phyloP scores from a whole-genome alignment of 2,888 invertebrate species.

The Lasioglossum vierecki region DNA sequence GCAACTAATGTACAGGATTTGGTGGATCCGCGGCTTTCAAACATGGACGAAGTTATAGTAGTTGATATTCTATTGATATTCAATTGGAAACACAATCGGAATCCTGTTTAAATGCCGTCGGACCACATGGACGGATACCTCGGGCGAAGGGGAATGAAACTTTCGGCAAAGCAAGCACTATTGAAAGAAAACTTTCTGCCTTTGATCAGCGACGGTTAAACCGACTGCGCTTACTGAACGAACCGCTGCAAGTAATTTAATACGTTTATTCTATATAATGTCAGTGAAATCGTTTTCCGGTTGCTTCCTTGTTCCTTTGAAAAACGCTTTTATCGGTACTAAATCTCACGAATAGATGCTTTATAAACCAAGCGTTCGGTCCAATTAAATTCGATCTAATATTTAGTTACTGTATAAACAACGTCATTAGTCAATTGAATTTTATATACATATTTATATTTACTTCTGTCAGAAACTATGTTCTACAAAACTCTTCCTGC shows the following conservation, averaged over 20 bases:
- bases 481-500: background rate
- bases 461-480: background rate
- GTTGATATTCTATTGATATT: constrained; percentile 49
- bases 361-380: background rate
- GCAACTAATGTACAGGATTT: background rate
- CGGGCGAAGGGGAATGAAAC: constrained; percentile 35
- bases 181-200: constrained; percentile 54
- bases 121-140: constrained; percentile 30
- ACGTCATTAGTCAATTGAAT: background rate
- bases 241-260: constrained; percentile 35
- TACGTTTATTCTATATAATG: background rate
- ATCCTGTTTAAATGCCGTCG: constrained; percentile 47
- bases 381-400: background rate
- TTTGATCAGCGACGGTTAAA: constrained; percentile 40
- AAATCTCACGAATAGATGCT: background rate
- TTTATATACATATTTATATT: background rate
- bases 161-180: constrained; percentile 20
- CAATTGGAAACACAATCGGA: constrained; percentile 50
- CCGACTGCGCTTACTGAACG: constrained; percentile 4
- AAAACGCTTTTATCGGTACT: background rate
- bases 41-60: constrained; percentile 17
- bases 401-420: background rate
- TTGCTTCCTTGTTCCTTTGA: background rate
- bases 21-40: background rate
- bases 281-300: background rate